phyloP scores from a whole-genome alignment of 2,113 vertebrate species.

The Lathamus discolor region DNA sequence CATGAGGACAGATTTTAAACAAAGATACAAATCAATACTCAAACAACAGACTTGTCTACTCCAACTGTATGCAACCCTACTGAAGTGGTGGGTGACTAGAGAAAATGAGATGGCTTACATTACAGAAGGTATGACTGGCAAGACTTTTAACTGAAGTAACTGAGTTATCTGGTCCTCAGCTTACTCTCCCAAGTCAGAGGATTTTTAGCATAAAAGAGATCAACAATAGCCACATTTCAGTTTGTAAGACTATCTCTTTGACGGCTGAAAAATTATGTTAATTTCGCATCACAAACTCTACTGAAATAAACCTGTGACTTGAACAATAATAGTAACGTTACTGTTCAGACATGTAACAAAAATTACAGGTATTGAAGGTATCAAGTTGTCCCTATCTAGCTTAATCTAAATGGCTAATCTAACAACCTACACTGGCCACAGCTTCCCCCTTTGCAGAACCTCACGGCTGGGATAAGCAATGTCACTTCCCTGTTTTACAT shows the following conservation, averaged over 20 bases:
- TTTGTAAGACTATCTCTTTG: not conserved
- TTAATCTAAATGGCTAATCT: not conserved
- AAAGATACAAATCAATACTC: not conserved
- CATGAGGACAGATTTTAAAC: not conserved
- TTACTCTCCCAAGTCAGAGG: not conserved
- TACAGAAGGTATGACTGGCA: not conserved
- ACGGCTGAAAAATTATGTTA: not conserved
- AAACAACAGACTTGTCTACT: accelerated
- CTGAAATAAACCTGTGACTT: not conserved
- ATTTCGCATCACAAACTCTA: not conserved
- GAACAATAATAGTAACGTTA: accelerated
- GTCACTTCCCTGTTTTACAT: not conserved
- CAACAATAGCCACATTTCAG: accelerated
- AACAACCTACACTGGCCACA: not conserved
- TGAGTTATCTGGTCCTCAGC: not conserved
- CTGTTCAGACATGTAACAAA: not conserved
- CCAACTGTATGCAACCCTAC: accelerated
- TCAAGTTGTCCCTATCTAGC: not conserved
- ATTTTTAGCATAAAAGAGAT: not conserved
- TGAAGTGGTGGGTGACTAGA: accelerated
- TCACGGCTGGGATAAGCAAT: accelerated
- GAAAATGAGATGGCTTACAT: accelerated
- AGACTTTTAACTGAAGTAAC: not conserved
- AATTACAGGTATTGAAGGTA: not conserved
- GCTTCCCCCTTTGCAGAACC: not conserved